Evolutionary conservation across 2,797 vertebrate genomes (phyloP).

Genomic region (Pseudocheirus occidentalis): DNA sequence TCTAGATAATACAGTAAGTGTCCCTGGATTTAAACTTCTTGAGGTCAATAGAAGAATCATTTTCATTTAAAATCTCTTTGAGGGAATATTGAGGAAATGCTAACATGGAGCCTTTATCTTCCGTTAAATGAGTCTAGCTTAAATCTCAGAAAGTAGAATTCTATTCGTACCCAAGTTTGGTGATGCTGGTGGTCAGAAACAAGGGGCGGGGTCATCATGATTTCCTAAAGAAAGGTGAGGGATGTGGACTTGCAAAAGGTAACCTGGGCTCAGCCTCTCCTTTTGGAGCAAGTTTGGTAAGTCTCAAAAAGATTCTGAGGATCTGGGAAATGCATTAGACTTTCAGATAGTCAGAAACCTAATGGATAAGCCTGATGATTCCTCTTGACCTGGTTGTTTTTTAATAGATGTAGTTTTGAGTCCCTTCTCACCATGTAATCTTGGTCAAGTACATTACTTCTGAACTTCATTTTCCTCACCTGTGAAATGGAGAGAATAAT

Average conservation of each 20-base stretch:
- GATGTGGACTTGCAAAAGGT: not conserved
- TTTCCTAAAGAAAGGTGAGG: not conserved
- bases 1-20: constrained; percentile 50
- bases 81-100: not conserved
- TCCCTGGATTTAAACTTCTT: constrained; percentile 23
- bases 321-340: not conserved
- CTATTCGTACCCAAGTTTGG: not conserved
- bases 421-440: not conserved
- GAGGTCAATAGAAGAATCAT: constrained; percentile 38
- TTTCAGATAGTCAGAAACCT: not conserved
- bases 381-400: not conserved
- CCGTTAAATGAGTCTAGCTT: constrained; percentile 11
- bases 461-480: not conserved
- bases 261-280: not conserved
- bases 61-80: not conserved
- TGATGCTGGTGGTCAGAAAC: not conserved
- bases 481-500: not conserved
- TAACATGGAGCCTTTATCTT: constrained; percentile 18
- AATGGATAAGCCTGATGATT: not conserved
- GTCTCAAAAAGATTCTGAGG: not conserved
- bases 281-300: not conserved
- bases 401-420: not conserved
- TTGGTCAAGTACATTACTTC: not conserved
- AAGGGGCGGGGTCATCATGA: not conserved
- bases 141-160: not conserved